phyloP scores from a whole-genome alignment of 2,797 vertebrate species.

The Tadarida brasiliensis region DNA sequence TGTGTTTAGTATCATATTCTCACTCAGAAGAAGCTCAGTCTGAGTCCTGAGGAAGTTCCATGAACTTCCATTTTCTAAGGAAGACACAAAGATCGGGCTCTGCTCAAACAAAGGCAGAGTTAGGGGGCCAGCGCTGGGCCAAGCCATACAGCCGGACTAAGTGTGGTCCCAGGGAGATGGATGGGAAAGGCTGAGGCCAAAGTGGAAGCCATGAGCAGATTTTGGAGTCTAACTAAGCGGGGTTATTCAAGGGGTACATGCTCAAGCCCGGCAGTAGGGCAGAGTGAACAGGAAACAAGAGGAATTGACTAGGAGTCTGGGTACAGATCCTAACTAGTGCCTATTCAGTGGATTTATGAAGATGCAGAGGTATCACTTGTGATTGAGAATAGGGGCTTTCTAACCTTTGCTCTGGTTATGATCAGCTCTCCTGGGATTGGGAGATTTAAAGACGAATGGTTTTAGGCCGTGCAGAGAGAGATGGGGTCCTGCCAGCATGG shows the following conservation, averaged over 20 bases:
- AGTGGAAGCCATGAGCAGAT: not conserved
- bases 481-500: not conserved
- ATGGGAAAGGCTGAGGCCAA: not conserved
- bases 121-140: no score
- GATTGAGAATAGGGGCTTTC: not conserved
- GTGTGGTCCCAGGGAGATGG: not conserved
- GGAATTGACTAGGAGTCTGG: not conserved
- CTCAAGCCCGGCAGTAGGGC: not conserved
- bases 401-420: not conserved
- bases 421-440: not conserved
- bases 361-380: not conserved
- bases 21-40: not conserved
- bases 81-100: not conserved
- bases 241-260: not conserved
- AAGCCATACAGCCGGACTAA: not conserved
- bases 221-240: not conserved
- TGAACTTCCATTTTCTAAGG: not conserved
- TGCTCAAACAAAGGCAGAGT: not conserved
- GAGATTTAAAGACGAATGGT: not conserved
- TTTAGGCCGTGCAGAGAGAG: not conserved
- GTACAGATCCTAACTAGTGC: not conserved
- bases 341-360: not conserved
- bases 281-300: not conserved
- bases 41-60: not conserved
- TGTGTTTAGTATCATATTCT: not conserved